These are phyloP conservation scores for Oriolus oriolus DNA, from an alignment of 2,113 vertebrate genomes.

Conservation along the genomic window DNA sequence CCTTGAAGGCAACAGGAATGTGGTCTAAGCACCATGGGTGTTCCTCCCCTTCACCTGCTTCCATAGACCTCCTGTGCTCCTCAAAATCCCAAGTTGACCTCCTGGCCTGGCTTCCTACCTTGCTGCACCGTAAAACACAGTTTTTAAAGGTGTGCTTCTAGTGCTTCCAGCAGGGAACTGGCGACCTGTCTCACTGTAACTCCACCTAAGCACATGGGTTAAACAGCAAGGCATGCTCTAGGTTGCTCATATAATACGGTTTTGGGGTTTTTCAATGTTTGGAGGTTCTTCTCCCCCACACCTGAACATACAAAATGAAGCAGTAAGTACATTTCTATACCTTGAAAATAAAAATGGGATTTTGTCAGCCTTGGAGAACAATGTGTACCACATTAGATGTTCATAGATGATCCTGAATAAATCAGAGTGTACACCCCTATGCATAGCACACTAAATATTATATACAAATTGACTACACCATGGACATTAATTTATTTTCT, in stretches of 20 bases:
- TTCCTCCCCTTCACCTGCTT: neutral
- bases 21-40: neutral
- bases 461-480: neutral
- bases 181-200: neutral
- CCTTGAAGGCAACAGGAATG: neutral
- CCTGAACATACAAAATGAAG: neutral
- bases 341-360: neutral
- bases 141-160: neutral
- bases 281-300: fast-evolving
- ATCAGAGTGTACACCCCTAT: neutral
- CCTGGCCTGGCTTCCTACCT: neutral
- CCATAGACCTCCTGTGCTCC: neutral
- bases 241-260: neutral
- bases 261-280: neutral
- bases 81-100: neutral
- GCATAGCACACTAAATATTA: neutral
- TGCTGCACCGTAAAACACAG: neutral
- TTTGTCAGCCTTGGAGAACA: neutral
- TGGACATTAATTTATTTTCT: neutral
- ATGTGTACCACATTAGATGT: neutral
- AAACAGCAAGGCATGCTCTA: neutral
- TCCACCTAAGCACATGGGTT: neutral
- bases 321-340: neutral
- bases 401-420: neutral
- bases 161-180: neutral